Percentiles rank a stretch among this genome's conserved stretches.
phyloP scores from a whole-genome alignment of 2,797 vertebrate genomes.

The Sarcoramphus papa region DNA sequence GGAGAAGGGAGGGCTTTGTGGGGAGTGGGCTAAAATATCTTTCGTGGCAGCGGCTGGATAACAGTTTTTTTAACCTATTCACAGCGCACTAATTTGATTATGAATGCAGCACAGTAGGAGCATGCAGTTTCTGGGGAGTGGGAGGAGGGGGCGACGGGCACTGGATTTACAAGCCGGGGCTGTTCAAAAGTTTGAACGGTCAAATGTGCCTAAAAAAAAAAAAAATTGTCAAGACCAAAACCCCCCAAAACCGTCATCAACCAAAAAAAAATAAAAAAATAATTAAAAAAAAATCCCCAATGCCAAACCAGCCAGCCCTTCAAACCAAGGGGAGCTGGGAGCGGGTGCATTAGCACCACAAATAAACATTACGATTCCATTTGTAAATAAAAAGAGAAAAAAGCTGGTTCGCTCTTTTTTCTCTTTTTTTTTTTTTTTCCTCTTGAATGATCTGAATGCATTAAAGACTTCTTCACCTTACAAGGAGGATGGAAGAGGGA shows the following conservation, averaged over 20 bases:
- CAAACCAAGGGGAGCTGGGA: background rate
- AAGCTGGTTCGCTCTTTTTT: background rate
- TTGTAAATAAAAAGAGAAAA: constrained; percentile 41
- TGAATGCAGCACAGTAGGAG: constrained; percentile 71
- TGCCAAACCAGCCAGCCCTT: background rate
- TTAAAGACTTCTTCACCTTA: constrained; percentile 65
- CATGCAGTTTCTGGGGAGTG: constrained; percentile 46
- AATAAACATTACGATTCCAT: constrained; percentile 27
- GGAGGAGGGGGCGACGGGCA: constrained; percentile 41
- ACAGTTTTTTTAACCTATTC: constrained; percentile 68
- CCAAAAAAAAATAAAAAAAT: background rate
- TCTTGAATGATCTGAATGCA: constrained; percentile 3
- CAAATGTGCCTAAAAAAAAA: background rate
- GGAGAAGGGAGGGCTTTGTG: background rate
- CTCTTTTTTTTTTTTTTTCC: background rate
- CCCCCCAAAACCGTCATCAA: background rate
- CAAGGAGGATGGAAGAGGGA: constrained; percentile 19
- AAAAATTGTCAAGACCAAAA: background rate
- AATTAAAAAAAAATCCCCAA: background rate
- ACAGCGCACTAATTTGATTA: constrained; percentile 74
- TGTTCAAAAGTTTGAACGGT: constrained; percentile 66
- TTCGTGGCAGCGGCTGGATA: constrained; percentile 43
- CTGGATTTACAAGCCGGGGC: constrained; percentile 44
- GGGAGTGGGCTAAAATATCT: constrained; percentile 60
- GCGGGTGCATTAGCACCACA: background rate